Evolutionary conservation across 2,888 invertebrate genomes (phyloP).

Genomic region (Octodonta nipae): DNA sequence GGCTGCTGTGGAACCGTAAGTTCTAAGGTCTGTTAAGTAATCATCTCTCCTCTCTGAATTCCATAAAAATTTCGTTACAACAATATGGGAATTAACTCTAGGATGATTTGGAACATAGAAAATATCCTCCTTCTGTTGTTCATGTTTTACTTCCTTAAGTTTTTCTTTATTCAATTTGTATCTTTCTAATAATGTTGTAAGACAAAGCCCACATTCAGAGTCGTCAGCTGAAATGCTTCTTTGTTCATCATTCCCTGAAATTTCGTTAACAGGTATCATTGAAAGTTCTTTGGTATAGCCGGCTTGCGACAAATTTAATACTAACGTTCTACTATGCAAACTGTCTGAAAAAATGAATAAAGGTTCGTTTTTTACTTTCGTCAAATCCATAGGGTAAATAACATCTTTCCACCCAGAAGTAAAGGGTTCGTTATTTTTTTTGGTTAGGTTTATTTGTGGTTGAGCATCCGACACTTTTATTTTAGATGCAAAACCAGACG

Average conservation of each 20-base stretch:
- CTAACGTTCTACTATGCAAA: slow-evolving; percentile 22
- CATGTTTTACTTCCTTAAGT: not conserved
- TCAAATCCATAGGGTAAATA: slow-evolving; percentile 14
- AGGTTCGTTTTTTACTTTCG: slow-evolving; percentile 24
- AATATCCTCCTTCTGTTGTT: not conserved
- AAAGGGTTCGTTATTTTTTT: slow-evolving; percentile 4
- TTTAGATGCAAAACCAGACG: slow-evolving; percentile 21
- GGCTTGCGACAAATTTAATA: slow-evolving; percentile 23
- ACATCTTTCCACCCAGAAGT: slow-evolving; percentile 14
- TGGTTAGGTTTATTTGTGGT: too few relatives aligned
- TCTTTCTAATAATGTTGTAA: slow-evolving; percentile 6
- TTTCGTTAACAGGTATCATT: not conserved
- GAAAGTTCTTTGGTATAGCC: slow-evolving; percentile 12
- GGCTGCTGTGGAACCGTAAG: slow-evolving; percentile 21
- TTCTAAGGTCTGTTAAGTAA: slow-evolving; percentile 17
- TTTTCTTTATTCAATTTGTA: slow-evolving; percentile 4
- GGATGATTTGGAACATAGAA: slow-evolving; percentile 2
- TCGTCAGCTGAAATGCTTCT: not conserved
- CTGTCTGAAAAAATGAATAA: slow-evolving; percentile 28
- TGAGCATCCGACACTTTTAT: slow-evolving; percentile 22
- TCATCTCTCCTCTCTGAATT: slow-evolving; percentile 16
- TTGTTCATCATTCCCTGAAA: not conserved
- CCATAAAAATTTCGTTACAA: slow-evolving; percentile 28
- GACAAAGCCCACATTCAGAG: slow-evolving; percentile 9
- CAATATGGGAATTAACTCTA: slow-evolving; percentile 16